Percentiles rank a stretch among this genome's conserved stretches.
These are phyloP conservation scores for Amphipoea lucens DNA, from an alignment of 2,888 invertebrate species.

Conservation along the genomic window DNA sequence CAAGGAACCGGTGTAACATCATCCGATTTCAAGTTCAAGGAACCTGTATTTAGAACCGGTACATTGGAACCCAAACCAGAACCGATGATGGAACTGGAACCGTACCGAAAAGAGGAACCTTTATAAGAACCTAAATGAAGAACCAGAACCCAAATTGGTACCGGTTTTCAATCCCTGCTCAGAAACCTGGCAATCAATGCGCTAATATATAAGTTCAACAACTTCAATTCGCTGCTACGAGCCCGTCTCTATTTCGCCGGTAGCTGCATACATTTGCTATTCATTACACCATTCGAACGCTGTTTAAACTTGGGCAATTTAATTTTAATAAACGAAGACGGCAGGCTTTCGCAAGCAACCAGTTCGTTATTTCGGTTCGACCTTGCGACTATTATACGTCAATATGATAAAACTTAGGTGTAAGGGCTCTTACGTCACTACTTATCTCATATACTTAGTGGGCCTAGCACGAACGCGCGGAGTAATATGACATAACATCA, in stretches of 20 bases:
- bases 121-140: too few relatives aligned
- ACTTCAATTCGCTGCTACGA: neutral
- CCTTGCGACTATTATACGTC: constrained; percentile 51
- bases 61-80: too few relatives aligned
- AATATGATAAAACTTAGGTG: constrained; percentile 15
- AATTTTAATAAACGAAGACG: constrained; percentile 59
- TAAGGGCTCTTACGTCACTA: constrained; percentile 30
- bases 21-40: too few relatives aligned
- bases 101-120: too few relatives aligned
- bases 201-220: neutral
- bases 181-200: neutral
- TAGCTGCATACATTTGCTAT: constrained; percentile 33
- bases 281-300: constrained; percentile 47
- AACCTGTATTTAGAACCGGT: too few relatives aligned
- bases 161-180: neutral
- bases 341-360: constrained; percentile 54
- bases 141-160: too few relatives aligned
- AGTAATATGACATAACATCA: neutral
- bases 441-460: constrained; percentile 8
- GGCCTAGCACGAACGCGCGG: neutral
- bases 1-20: too few relatives aligned
- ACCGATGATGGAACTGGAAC: too few relatives aligned
- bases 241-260: constrained; percentile 7
- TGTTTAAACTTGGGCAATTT: constrained; percentile 60
- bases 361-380: constrained; percentile 34